Evolutionary conservation across 2,797 vertebrate species (phyloP), one percentile per base, ranked within the genome.

Genomic region (Gallinago stenura): DNA sequence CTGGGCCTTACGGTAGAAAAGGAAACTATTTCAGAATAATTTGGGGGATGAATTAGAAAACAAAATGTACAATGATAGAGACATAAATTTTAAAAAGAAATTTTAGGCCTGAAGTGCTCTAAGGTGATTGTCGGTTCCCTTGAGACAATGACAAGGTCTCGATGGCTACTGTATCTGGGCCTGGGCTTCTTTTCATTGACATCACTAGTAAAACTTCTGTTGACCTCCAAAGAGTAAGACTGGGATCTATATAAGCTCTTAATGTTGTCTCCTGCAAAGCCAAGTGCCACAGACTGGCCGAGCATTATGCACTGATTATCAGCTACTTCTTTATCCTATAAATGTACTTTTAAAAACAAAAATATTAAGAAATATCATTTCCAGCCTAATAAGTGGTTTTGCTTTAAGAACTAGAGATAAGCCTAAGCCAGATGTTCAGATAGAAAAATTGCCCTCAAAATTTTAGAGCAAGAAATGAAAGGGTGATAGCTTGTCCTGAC

Each of bases 1-100:
- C 89, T 94, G 62, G 61, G 61, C 46, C 61, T 95, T 92, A 94
- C 85, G 70, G 87, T 76, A 95, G 83, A 95, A 95, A 25, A 95
- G 39, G 30, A 86, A 69, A 73, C 9, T 58, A 79, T 96, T 96
- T 96, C 87, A 95, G 93, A 96, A 96, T 90, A 90, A 92, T 88
- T 80, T 89, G 54, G 33, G 31, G 6, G 10, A 5, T 79, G 10
- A 79, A 93, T 70, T 78, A 77, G 50, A 95, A 95, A 91, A 86
- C 31, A 90, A 90, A 91, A 91, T 81, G 25, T 87, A 88, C 22
- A 26, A 43, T 77, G 65, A 66, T 73, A 93, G 95, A 93, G 66
- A n/a, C 57, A 93, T 66, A 83, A 46, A 75, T 72, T 93, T 62
- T 43, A 26, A 72, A 89, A 89, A 89, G 20, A 83, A 18, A 39